These are phyloP conservation scores for Arbacia lixula DNA, from an alignment of 53 echinoderm and acorn worm species.

Conservation along the genomic window DNA sequence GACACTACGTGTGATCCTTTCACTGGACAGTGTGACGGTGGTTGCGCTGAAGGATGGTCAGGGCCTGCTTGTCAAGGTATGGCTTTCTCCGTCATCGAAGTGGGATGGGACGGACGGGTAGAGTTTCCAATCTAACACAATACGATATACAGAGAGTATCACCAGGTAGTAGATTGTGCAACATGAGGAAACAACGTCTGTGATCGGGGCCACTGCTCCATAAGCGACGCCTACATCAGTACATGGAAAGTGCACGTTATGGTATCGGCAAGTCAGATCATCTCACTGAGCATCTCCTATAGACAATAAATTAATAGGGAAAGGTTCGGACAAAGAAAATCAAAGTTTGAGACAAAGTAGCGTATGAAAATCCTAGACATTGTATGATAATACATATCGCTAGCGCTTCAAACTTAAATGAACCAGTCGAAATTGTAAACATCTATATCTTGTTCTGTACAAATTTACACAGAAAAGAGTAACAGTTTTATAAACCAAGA, in stretches of 20 bases:
- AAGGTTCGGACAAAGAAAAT: slow-evolving; percentile 35
- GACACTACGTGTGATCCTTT: no score
- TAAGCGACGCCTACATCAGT: slow-evolving; percentile 29
- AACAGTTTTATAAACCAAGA: background rate
- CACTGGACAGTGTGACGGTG: no score
- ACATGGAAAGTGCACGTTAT: slow-evolving; percentile 35
- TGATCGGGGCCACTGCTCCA: slow-evolving; percentile 40
- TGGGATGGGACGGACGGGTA: no score
- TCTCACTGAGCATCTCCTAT: slow-evolving; percentile 30
- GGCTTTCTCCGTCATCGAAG: no score
- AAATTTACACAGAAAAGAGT: background rate
- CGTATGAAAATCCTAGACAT: no score
- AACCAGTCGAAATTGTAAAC: slow-evolving; percentile 11
- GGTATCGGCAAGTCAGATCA: slow-evolving; percentile 49
- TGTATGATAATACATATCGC: no score
- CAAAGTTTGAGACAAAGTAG: no score
- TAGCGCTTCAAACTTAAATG: slow-evolving; percentile 22
- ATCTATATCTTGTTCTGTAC: background rate
- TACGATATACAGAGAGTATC: no score
- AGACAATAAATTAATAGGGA: slow-evolving; percentile 41
- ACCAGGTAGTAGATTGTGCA: slow-evolving; percentile 26
- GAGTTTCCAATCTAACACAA: no score
- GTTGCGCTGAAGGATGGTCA: no score
- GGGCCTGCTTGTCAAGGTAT: no score
- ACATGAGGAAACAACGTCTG: slow-evolving; percentile 42